Base-by-base conservation (phyloP, 2,888 invertebrate genomes). In the Hemaris fuciformis region DNA sequence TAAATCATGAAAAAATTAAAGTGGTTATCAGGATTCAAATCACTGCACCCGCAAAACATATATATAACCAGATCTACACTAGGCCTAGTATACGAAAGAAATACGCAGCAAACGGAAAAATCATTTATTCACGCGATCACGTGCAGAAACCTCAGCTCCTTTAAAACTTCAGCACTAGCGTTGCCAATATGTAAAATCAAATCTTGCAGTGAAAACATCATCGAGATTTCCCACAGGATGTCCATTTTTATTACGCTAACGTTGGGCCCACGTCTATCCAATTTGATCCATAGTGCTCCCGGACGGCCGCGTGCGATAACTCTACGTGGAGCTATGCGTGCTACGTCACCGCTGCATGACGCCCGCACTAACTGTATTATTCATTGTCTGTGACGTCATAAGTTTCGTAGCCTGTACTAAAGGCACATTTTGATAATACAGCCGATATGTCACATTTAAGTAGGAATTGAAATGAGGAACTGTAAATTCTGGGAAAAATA, bases 161-260 rank as follows among this genome's bases (percentile, higher is more conserved):
- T 53, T 53, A 31, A 48, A 53, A 53, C 53, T 31, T 31, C 27
- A 18, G 5, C 3, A 27, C 27, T 27, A 15, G 38, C 18, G 18
- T n/a, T 2, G 38, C 25, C 27, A 31, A 59, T 60, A 74, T 74
- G 74, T 74, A 76, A 77, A 79, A 79, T 77, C 73, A 72, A 70
- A 69, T 70, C 67, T 72, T 67, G 71, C 65, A 74, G 66, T 64
- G 68, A 73, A 67, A 78, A 76, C 74, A 79, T 79, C 67, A 79
- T 79, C 69, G 74, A 71, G 78, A 84, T 85, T 85, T 85, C 85
- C 81, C 82, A 68, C 66, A 70, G 79, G 84, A 64, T 69, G 70
- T 73, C 68, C 75, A 80, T 77, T 84, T 84, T 84, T 85, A 85
- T 84, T 77, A 75, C 66, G 67, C 64, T 64, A 69, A 69, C 70